A percentile compares a stretch with the other conserved stretches of the same genome.
These are phyloP conservation scores for Cataglyphis albicans DNA, from an alignment of 2,888 invertebrate species.

Conservation along the genomic window DNA sequence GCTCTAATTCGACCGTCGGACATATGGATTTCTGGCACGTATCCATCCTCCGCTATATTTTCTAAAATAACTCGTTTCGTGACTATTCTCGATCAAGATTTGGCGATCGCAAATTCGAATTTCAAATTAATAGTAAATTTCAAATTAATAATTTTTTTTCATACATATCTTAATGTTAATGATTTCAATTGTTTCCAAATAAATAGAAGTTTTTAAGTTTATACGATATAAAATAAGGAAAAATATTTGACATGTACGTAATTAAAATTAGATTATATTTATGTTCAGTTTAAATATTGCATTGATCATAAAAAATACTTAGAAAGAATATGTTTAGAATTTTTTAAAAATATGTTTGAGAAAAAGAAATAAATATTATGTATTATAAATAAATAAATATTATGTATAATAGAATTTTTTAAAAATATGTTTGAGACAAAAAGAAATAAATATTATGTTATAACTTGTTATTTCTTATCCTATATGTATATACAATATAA, in stretches of 20 bases:
- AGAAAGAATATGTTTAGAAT: not conserved
- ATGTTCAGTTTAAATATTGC: not conserved
- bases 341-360: not conserved
- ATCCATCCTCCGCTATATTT: slow-evolving; percentile 69
- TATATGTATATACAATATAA: not conserved
- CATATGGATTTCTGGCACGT: slow-evolving; percentile 75
- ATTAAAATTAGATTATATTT: not conserved
- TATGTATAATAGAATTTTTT: not conserved
- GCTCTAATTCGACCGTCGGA: slow-evolving; percentile 68
- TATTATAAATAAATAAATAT: no score
- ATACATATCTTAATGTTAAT: slow-evolving; percentile 4
- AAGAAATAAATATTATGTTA: not conserved
- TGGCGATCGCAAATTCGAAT: slow-evolving; percentile 73
- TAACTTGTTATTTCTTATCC: not conserved
- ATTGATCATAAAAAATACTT: not conserved
- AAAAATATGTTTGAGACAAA: not conserved
- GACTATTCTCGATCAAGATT: slow-evolving; percentile 66
- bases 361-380: not conserved
- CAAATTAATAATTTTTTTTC: not conserved
- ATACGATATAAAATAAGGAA: not conserved
- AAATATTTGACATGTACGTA: not conserved
- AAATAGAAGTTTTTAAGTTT: not conserved
- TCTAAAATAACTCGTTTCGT: slow-evolving; percentile 59
- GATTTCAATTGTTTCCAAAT: not conserved
- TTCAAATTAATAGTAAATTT: slow-evolving; percentile 71